These are phyloP conservation scores for Uloborus plumipes DNA, from an alignment of 2,888 invertebrate species.

Conservation along the genomic window DNA sequence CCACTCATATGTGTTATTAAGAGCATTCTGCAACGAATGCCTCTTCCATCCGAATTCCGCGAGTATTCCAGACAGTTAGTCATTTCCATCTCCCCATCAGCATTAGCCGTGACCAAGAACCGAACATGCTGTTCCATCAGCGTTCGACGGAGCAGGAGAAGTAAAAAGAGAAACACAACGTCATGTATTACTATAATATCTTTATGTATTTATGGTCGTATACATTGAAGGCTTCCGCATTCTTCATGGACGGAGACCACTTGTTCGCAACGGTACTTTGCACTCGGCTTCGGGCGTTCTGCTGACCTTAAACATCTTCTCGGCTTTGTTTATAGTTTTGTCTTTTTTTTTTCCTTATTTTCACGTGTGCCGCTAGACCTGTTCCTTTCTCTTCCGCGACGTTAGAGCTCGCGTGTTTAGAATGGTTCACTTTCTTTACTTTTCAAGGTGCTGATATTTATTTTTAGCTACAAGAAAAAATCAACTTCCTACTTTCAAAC, in stretches of 20 bases:
- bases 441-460: no score
- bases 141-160: no score
- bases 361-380: slow-evolving; percentile 46
- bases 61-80: no score
- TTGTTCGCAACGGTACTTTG: slow-evolving; percentile 54
- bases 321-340: slow-evolving; percentile 11
- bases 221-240: slow-evolving; percentile 51
- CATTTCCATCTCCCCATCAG: no score
- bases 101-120: no score
- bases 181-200: slow-evolving; percentile 5
- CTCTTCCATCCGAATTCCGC: no score
- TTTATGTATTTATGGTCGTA: slow-evolving; percentile 11
- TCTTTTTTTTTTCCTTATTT: slow-evolving; percentile 9
- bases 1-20: no score
- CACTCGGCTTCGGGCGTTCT: slow-evolving; percentile 47
- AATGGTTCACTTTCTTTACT: slow-evolving; percentile 41
- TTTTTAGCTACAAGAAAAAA: no score
- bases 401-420: slow-evolving; percentile 34
- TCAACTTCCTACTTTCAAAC: no score
- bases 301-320: slow-evolving; percentile 54
- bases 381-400: slow-evolving; percentile 41
- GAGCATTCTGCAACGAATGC: no score
- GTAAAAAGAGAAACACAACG: no score
- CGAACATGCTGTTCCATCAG: no score
- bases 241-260: slow-evolving; percentile 26